Percentiles rank a stretch among this genome's conserved stretches.
phyloP scores from a whole-genome alignment of 2,888 invertebrate genomes.

The Coelogynopora nodosa region DNA sequence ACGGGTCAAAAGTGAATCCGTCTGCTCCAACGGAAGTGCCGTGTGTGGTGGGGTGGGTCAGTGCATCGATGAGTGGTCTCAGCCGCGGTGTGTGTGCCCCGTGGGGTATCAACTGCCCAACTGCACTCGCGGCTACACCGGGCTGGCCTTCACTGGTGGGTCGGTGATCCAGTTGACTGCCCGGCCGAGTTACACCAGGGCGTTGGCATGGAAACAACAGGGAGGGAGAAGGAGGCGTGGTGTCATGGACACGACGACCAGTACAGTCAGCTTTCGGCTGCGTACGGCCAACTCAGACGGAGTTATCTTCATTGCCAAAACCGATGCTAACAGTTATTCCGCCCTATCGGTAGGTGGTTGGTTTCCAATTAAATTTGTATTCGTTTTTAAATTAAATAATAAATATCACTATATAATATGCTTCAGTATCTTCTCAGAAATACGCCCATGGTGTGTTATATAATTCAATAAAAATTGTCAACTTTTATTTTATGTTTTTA shows the following conservation, averaged over 20 bases:
- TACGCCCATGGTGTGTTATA: no score
- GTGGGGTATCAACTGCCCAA: conserved; percentile 54
- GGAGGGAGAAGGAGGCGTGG: not conserved
- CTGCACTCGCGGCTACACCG: conserved; percentile 31
- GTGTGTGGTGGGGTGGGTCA: conserved; percentile 33
- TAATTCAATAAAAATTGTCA: no score
- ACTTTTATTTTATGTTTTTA: no score
- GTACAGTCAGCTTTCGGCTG: not conserved
- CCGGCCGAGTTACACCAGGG: not conserved
- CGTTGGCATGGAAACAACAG: not conserved
- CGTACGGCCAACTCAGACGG: not conserved
- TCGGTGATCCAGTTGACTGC: not conserved
- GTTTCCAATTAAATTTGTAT: no score
- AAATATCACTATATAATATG: no score
- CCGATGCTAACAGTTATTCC: not conserved
- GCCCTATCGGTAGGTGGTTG: not conserved
- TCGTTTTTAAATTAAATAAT: no score
- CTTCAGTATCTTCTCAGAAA: no score
- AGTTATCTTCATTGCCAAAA: not conserved
- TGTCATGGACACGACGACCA: not conserved
- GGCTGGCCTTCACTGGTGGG: not conserved
- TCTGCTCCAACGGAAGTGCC: not conserved
- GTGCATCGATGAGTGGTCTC: conserved; percentile 34
- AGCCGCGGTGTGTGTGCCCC: conserved; percentile 65
- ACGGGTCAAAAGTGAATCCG: not conserved